Evolutionary conservation across 2,113 vertebrate species (phyloP), one percentile per base, ranked within the genome.

Genomic region (Planiliza haematocheilus): DNA sequence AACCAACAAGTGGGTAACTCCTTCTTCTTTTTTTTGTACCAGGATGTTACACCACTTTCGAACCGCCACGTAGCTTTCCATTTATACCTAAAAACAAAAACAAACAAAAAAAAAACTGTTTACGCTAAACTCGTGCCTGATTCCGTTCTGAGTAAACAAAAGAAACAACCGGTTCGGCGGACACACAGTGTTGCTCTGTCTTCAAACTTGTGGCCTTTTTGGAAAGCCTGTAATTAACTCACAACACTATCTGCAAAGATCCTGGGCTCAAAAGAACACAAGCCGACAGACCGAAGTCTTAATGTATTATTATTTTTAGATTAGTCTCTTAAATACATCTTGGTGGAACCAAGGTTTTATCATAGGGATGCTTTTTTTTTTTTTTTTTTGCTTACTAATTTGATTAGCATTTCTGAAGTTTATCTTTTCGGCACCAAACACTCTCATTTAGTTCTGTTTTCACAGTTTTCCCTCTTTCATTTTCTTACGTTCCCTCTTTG

Each of bases 91-190:
- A 39, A 57, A 37, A 16, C n/a, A n/a, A 30, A 30, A 30, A 30
- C 2, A 30, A 30, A 30, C 2, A 30, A 30, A 30, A 30, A 30
- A 30, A 34, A 14, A 51, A 62, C 56, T 85, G 92, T 95, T 96
- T 92, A 91, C 91, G 83, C 91, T 91, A 74, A 93, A 95, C 90
- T 93, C 88, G 92, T 86, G 93, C 95, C 94, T 96, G 91, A 94
- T 93, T 95, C 92, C 87, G 86, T 86, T 91, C 43, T 38, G 50
- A 73, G 65, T 73, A 68, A 83, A 81, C 70, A 72, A 75, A 83
- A 51, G 41, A 74, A 84, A 84, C 52, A 34, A 83, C 52, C 57
- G 67, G 70, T 79, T 77, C 37, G 42, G 73, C 34, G 13, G 78
- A 78, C 70, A 66, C 49, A 52, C 30, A 36, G 67, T 49, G 70